A percentile compares a stretch with the other conserved stretches of the same genome.
Conservation (phyloP, 2,888 invertebrate genomes). For the Dicycla oo region DNA sequence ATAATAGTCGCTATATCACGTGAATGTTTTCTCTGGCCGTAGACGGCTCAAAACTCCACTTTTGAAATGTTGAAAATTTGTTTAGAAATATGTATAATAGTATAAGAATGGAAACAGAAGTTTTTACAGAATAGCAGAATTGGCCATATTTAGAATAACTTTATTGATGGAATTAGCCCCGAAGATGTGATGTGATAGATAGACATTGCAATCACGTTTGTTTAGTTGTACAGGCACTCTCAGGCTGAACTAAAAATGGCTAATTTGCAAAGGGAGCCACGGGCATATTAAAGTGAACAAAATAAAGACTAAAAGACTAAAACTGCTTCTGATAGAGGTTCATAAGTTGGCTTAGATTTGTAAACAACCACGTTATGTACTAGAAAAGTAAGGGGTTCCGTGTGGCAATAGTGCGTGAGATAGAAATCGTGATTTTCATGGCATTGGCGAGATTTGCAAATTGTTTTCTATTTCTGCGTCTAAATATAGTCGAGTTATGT, state of each 20-base stretch:
- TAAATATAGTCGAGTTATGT: constrained; percentile 12
- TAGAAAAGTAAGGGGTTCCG: constrained; percentile 24
- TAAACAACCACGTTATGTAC: background rate
- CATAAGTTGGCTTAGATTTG: background rate
- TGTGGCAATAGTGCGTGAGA: constrained; percentile 53
- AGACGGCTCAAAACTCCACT: background rate
- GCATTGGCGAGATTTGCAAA: constrained; percentile 47
- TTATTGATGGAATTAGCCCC: background rate
- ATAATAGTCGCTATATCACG: constrained; percentile 22
- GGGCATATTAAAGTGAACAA: too few relatives aligned
- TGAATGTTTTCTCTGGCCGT: background rate
- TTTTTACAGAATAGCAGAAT: background rate
- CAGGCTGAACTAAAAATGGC: too few relatives aligned
- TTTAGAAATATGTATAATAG: too few relatives aligned
- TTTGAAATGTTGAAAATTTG: background rate
- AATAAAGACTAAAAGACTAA: background rate
- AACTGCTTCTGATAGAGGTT: background rate
- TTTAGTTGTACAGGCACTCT: too few relatives aligned
- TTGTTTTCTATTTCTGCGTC: constrained; percentile 31
- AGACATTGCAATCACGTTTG: too few relatives aligned
- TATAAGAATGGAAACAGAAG: background rate
- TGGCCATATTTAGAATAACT: too few relatives aligned
- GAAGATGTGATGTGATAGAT: background rate
- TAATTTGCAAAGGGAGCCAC: too few relatives aligned
- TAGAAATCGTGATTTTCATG: constrained; percentile 45